Base-by-base conservation (phyloP, 2,888 invertebrate species). In the Cecidostiba fungosa region DNA sequence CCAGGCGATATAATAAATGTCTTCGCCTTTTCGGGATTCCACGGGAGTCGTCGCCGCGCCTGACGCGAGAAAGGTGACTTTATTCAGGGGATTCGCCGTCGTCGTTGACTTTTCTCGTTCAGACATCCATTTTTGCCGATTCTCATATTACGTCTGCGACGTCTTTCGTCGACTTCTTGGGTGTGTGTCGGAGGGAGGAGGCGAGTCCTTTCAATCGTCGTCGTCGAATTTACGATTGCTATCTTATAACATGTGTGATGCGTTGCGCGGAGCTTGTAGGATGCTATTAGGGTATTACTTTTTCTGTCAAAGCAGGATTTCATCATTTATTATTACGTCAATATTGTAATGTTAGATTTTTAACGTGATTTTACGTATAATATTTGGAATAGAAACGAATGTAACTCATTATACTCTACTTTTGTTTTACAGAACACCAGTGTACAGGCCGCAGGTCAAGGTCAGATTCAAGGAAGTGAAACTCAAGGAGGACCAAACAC, bases 401-500 rank as follows among this genome's bases (percentile, higher is more conserved):
- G 23, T 32, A 36, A 84, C 66, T n/a, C 1, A 62, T 81, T 4
- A 70, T 4, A 4, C 32, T 70, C 50, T 39, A 16, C 73, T 54
- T 77, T 86, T 88, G 2, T 89, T 87, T 91, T 91, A 81, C 90
- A 92, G 93, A 92, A 92, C 85, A 87, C 97, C 87, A 97, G 97
- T 89, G 95, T 98, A 82, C 97, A 97, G 92, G 97, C 97, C 69
- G 97, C 98, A 93, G 97, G 93, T 90, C 94, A 94, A 91, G 91
- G 93, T 90, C 92, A 94, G 92, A 87, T 90, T 39, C 92, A 92
- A 87, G 91, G 91, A 16, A 88, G 82, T 59, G 96, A 96, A 89
- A 96, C 96, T 87, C 96, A 97, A 94, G 98, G 98, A 90, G 98
- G 98, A 85, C 98, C 98, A 87, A 98, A 98, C 94, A 97, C 99